Evolutionary conservation across 2,113 vertebrate genomes (phyloP), one percentile per base, ranked within the genome.

Genomic region (Spea bombifrons): DNA sequence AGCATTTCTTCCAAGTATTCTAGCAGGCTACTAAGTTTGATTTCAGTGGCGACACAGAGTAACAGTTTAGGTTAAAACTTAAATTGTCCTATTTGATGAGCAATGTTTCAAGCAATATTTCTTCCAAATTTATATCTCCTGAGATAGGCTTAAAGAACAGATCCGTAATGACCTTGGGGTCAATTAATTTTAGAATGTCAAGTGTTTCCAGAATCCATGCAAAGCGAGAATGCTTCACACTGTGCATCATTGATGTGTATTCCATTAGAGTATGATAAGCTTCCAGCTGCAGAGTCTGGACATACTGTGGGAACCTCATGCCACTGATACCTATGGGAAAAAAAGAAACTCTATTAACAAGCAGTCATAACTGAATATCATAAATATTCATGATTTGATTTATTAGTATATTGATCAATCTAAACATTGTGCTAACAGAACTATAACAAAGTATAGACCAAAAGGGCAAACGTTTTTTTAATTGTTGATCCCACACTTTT

Each of bases 201-300:
- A 82, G 66, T 3, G 87, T 75, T 59, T 84, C 81, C 64, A 86
- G 83, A 72, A 86, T 82, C 30, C 3, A 77, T 17, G 71, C 12
- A 73, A 87, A 84, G 30, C 85, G 87, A 64, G 44, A 0, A 0
- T 66, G 80, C 43, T 67, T 83, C 50, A 80, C 80, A 0, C 65
- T 81, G 49, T 83, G 82, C 75, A 48, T 30, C 49, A 3, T 77
- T 71, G 81, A 83, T 13, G 81, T 65, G 72, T 86, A 83, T 6
- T 85, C 83, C 73, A 82, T 84, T 75, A 89, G 76, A 9, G 76
- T 78, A 52, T 75, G 79, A 57, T 76, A 71, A 72, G 85, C 87
- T 83, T 87, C 85, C 69, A 83, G 77, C 68, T 88, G 85, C 75
- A 86, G 80, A 16, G 15, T 84, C 75, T 87, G 81, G 67, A 87